A percentile compares a stretch with the other conserved stretches of the same genome.
Conservation (phyloP, 2,113 vertebrate species). For the Thryonomys swinderianus region DNA sequence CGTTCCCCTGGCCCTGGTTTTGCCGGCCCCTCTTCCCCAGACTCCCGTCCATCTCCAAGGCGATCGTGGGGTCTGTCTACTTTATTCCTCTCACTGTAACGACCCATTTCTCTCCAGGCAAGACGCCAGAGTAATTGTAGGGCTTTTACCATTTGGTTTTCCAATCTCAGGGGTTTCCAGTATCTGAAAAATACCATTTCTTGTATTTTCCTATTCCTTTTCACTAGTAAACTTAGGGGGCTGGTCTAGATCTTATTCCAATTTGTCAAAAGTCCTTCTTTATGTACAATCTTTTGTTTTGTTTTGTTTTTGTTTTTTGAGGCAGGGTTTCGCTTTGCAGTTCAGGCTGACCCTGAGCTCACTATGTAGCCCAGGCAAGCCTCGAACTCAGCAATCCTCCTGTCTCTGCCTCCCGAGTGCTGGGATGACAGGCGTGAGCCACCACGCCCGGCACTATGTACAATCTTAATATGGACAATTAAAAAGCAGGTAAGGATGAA, state of each 20-base stretch:
- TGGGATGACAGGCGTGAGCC: too few species aligned
- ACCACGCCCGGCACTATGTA: too few species aligned
- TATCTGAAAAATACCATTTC: neutral
- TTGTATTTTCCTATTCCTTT: neutral
- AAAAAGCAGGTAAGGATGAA: neutral
- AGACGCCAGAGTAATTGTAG: fast-evolving
- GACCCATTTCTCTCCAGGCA: neutral
- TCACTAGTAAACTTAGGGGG: neutral
- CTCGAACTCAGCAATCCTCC: too few species aligned
- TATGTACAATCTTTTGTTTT: neutral
- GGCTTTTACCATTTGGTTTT: neutral
- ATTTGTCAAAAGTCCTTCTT: neutral
- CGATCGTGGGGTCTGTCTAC: neutral
- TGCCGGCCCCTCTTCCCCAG: fast-evolving
- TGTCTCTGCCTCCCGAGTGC: too few species aligned
- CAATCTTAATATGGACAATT: neutral
- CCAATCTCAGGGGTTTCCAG: neutral
- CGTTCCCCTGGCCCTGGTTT: fast-evolving
- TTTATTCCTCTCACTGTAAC: fast-evolving
- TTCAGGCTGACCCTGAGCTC: too few species aligned
- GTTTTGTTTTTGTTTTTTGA: too few species aligned
- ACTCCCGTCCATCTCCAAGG: fast-evolving
- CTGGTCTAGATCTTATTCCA: neutral
- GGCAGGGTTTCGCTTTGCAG: too few species aligned
- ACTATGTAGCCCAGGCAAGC: too few species aligned